Percentiles rank a stretch among this genome's conserved stretches.
phyloP scores from a whole-genome alignment of 2,113 vertebrate genomes.

The Clarias magur region DNA sequence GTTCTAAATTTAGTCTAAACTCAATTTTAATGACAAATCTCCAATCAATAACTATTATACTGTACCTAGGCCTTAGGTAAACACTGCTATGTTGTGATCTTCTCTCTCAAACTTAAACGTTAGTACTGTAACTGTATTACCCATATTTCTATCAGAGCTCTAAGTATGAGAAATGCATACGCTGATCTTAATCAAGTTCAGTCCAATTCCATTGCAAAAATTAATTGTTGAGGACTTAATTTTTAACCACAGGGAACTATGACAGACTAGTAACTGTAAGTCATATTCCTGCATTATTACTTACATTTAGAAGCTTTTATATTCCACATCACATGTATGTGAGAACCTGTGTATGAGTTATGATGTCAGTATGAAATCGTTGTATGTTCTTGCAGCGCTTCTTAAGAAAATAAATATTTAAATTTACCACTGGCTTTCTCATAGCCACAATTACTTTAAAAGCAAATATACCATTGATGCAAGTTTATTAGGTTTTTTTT shows the following conservation, averaged over 20 bases:
- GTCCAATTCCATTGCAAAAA: constrained; percentile 26
- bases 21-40: not conserved
- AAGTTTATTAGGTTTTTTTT: not conserved
- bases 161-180: constrained; percentile 26
- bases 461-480: not conserved
- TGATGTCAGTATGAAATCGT: not conserved
- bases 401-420: not conserved
- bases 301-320: constrained; percentile 27
- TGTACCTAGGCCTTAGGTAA: not conserved
- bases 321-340: constrained; percentile 10
- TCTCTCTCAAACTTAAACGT: not conserved
- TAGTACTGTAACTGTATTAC: constrained; percentile 15
- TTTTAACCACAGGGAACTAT: constrained; percentile 28
- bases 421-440: not conserved
- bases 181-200: constrained; percentile 36
- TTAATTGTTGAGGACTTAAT: constrained; percentile 41
- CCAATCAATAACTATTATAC: not conserved
- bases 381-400: not conserved
- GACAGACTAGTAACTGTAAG: constrained; percentile 6
- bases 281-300: constrained; percentile 22
- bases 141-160: constrained; percentile 29
- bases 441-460: not conserved
- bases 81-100: not conserved
- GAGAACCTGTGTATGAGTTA: not conserved
- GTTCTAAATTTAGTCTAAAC: not conserved